Conservation (phyloP, 2,888 invertebrate species). For the Epiblema foenella region DNA sequence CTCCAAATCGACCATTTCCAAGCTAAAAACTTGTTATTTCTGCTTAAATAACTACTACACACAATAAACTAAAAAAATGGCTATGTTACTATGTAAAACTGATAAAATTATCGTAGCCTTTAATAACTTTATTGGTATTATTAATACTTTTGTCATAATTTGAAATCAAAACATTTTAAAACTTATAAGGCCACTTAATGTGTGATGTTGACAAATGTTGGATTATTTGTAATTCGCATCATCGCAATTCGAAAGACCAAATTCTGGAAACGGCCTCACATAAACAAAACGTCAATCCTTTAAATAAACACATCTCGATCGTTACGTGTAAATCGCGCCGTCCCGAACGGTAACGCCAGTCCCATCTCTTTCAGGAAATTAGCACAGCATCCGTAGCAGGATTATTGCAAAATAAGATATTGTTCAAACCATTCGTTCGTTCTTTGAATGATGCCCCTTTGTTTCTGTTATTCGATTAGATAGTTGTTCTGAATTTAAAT, state of each 20-base stretch:
- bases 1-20: too few relatives aligned
- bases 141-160: too few relatives aligned
- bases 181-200: too few relatives aligned
- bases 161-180: too few relatives aligned
- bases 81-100: too few relatives aligned
- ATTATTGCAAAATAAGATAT: constrained; percentile 84
- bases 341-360: constrained; percentile 63
- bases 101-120: too few relatives aligned
- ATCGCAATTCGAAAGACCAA: constrained; percentile 7
- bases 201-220: too few relatives aligned
- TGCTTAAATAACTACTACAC: too few relatives aligned
- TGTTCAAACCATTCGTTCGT: constrained; percentile 78
- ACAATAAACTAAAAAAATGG: too few relatives aligned
- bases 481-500: constrained; percentile 57
- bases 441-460: constrained; percentile 75
- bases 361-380: constrained; percentile 83
- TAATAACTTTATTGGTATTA: too few relatives aligned
- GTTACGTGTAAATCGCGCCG: constrained; percentile 65
- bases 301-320: constrained; percentile 49
- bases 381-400: constrained; percentile 76
- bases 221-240: not conserved
- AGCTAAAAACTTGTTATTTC: too few relatives aligned
- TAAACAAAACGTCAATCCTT: constrained; percentile 22
- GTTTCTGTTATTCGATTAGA: constrained; percentile 55
- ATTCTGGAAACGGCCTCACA: not conserved